A percentile compares a stretch with the other conserved stretches of the same genome.
Conservation (phyloP, 2,113 vertebrate genomes). For the Xenopus borealis region DNA sequence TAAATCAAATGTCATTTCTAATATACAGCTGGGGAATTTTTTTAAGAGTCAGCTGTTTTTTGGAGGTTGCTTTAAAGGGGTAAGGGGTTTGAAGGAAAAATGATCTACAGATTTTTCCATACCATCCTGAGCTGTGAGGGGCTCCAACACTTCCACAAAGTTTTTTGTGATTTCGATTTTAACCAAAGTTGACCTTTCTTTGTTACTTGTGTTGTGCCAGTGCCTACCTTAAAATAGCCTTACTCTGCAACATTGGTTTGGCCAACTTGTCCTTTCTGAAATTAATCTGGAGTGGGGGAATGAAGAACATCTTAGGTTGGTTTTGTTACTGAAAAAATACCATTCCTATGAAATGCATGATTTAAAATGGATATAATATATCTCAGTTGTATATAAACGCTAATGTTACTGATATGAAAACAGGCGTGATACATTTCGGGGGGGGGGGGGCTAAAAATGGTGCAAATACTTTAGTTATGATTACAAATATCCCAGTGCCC, state of each 20-base stretch:
- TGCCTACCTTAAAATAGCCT: background rate
- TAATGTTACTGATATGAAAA: too few relatives aligned
- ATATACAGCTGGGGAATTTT: conserved; percentile 16
- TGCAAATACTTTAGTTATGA: too few relatives aligned
- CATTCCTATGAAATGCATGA: too few relatives aligned
- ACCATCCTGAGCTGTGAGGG: conserved; percentile 1
- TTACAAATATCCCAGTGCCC: too few relatives aligned
- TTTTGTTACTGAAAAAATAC: too few relatives aligned
- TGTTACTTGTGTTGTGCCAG: background rate
- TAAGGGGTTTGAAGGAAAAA: conserved; percentile 7
- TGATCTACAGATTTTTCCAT: background rate
- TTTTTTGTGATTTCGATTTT: conserved; percentile 17
- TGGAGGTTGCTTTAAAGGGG: background rate
- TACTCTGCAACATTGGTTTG: background rate
- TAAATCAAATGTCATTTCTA: conserved; percentile 39
- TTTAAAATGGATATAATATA: too few relatives aligned
- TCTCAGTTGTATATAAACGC: too few relatives aligned
- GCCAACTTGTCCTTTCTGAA: background rate
- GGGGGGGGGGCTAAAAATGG: too few relatives aligned
- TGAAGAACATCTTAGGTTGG: too few relatives aligned
- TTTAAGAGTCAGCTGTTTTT: conserved; percentile 26
- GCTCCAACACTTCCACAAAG: conserved; percentile 4
- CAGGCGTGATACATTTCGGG: too few relatives aligned
- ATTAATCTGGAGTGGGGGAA: too few relatives aligned
- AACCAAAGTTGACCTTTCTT: conserved; percentile 7